These are phyloP conservation scores for Corydoras sp. DNA, from an alignment of 2,113 vertebrate genomes.

Conservation along the genomic window DNA sequence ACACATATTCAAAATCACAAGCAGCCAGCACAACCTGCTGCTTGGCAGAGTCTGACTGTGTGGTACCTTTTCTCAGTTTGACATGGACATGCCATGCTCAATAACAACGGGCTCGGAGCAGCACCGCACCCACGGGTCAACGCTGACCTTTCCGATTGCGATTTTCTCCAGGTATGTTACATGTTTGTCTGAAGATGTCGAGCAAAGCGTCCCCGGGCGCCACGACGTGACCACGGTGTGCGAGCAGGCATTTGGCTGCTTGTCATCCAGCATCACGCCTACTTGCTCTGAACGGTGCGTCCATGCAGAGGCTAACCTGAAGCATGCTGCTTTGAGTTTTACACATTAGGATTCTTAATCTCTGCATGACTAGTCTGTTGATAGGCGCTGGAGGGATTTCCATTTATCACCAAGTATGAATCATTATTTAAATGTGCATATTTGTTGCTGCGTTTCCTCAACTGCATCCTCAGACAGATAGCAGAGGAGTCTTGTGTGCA, in stretches of 20 bases:
- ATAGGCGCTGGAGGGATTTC: conserved; percentile 56
- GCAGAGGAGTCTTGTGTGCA: conserved; percentile 3
- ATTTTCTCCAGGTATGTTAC: conserved; percentile 43
- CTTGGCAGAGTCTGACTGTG: conserved; percentile 1
- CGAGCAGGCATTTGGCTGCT: conserved; percentile 53
- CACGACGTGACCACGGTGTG: conserved; percentile 29
- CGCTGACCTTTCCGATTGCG: conserved; percentile 60
- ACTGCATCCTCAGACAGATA: conserved; percentile 9
- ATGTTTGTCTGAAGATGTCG: conserved; percentile 57
- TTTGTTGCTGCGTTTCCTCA: conserved; percentile 48
- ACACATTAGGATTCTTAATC: conserved; percentile 61
- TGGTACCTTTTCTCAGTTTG: conserved; percentile 56
- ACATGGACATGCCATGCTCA: conserved; percentile 52
- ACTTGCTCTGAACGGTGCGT: conserved; percentile 44
- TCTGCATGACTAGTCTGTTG: conserved; percentile 65
- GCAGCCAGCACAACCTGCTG: conserved; percentile 13
- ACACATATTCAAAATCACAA: background rate
- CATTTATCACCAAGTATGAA: conserved; percentile 61
- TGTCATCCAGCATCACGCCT: conserved; percentile 65
- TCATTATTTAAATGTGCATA: conserved; percentile 61
- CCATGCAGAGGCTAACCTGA: conserved; percentile 28
- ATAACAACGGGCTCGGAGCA: conserved; percentile 61
- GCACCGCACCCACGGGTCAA: conserved; percentile 59
- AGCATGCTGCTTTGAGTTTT: conserved; percentile 64
- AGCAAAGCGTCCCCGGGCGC: conserved; percentile 60